Evolutionary conservation across 2,888 invertebrate genomes (phyloP).

Genomic region (Dryocosmus kuriphilus): DNA sequence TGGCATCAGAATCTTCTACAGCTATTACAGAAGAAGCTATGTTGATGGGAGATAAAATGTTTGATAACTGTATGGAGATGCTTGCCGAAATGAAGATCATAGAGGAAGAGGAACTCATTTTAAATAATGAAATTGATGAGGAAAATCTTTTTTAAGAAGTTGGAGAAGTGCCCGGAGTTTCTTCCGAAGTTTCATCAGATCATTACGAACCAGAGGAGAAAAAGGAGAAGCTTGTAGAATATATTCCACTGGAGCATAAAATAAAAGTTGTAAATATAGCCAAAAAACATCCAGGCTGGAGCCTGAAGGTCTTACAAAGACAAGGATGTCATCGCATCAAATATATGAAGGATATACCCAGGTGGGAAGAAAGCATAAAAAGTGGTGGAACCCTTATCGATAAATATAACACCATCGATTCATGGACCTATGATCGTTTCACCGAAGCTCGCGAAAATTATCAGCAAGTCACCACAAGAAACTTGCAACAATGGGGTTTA

Average conservation of each 20-base stretch:
- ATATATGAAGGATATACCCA: neutral
- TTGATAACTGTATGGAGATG: too few relatives aligned
- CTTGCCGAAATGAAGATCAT: constrained; percentile 47
- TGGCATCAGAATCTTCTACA: constrained; percentile 40
- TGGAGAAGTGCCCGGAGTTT: neutral
- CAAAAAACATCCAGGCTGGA: constrained; percentile 51
- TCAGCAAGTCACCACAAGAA: constrained; percentile 53
- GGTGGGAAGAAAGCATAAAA: constrained; percentile 50
- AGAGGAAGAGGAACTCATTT: constrained; percentile 47
- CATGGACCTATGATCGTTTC: constrained; percentile 55
- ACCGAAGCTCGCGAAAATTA: constrained; percentile 52
- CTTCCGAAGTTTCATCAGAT: constrained; percentile 37
- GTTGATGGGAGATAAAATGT: too few relatives aligned
- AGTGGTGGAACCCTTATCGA: constrained; percentile 53
- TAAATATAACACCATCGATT: constrained; percentile 51
- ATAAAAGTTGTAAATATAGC: constrained; percentile 45
- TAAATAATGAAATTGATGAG: constrained; percentile 38
- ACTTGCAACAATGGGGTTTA: constrained; percentile 56
- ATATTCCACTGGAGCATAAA: constrained; percentile 46
- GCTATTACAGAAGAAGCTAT: constrained; percentile 44
- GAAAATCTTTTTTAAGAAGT: constrained; percentile 43
- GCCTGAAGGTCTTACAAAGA: constrained; percentile 49
- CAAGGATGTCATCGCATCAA: constrained; percentile 23
- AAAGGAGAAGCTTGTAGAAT: constrained; percentile 21
- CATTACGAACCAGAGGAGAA: constrained; percentile 49